These are phyloP conservation scores for Cantharis rustica DNA, from an alignment of 2,888 invertebrate species.

Conservation along the genomic window DNA sequence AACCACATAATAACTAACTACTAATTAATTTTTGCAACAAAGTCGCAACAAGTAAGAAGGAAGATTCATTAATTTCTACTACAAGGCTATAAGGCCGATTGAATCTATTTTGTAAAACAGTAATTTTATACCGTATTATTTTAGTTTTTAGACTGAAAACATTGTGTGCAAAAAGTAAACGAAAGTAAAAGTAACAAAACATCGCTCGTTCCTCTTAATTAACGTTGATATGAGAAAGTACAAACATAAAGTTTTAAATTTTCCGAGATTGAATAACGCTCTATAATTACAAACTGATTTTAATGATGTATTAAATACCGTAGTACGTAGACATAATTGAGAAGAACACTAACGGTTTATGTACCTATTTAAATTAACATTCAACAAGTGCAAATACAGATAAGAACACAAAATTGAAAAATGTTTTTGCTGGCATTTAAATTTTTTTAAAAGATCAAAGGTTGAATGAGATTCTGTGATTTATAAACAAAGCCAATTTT, in stretches of 20 bases:
- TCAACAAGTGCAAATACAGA: not conserved
- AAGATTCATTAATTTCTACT: too few relatives aligned
- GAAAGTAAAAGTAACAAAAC: too few relatives aligned
- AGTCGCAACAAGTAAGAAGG: too few relatives aligned
- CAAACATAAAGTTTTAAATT: not conserved
- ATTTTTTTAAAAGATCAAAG: not conserved
- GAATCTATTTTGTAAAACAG: too few relatives aligned
- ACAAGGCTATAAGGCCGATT: too few relatives aligned
- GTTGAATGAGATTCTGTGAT: not conserved
- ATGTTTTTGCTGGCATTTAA: not conserved
- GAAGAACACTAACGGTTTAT: not conserved
- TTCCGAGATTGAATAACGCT: not conserved
- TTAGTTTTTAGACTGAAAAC: too few relatives aligned
- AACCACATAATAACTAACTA: too few relatives aligned
- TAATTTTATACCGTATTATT: too few relatives aligned
- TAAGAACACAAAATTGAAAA: not conserved
- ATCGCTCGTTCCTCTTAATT: not conserved
- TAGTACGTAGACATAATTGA: not conserved
- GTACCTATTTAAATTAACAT: not conserved
- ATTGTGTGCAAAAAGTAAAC: too few relatives aligned
- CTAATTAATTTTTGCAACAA: too few relatives aligned
- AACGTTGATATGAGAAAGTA: not conserved
- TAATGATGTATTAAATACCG: not conserved
- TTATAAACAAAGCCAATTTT: not conserved
- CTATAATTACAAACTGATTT: not conserved